These are phyloP conservation scores for Gambusia yucatana DNA, from an alignment of 2,797 vertebrate species.

Conservation along the genomic window DNA sequence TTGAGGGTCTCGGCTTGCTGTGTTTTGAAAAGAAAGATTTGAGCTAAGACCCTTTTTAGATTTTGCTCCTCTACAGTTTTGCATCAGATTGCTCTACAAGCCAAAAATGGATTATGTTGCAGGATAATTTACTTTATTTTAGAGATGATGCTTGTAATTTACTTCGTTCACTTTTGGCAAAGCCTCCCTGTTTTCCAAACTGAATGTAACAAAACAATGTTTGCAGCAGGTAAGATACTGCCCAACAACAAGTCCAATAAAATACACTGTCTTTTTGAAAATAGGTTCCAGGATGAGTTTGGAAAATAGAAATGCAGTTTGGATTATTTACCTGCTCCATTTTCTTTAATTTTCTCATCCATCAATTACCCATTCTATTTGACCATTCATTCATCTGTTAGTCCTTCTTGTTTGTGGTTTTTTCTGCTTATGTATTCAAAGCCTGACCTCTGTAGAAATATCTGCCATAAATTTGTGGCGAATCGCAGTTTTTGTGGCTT, in stretches of 20 bases:
- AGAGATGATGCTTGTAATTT: neutral
- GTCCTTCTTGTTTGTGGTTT: neutral
- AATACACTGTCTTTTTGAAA: neutral
- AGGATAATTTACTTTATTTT: neutral
- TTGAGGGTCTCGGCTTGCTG: neutral
- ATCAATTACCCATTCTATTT: neutral
- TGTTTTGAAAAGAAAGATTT: neutral
- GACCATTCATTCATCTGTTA: neutral
- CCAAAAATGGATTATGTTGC: neutral
- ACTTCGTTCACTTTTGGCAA: neutral
- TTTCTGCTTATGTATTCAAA: too few species aligned
- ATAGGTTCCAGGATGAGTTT: neutral
- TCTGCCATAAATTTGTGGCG: neutral
- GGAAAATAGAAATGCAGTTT: neutral
- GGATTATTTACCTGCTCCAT: neutral
- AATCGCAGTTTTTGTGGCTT: neutral
- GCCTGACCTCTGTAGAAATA: too few species aligned
- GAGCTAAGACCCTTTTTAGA: neutral
- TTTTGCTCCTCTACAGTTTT: neutral
- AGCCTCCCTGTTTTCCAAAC: neutral
- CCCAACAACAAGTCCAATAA: neutral
- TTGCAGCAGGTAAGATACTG: neutral
- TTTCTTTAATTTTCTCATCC: neutral
- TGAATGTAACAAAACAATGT: neutral
- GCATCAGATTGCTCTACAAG: neutral